phyloP scores from a whole-genome alignment of 2,888 invertebrate genomes.

The Andrena haemorrhoa region DNA sequence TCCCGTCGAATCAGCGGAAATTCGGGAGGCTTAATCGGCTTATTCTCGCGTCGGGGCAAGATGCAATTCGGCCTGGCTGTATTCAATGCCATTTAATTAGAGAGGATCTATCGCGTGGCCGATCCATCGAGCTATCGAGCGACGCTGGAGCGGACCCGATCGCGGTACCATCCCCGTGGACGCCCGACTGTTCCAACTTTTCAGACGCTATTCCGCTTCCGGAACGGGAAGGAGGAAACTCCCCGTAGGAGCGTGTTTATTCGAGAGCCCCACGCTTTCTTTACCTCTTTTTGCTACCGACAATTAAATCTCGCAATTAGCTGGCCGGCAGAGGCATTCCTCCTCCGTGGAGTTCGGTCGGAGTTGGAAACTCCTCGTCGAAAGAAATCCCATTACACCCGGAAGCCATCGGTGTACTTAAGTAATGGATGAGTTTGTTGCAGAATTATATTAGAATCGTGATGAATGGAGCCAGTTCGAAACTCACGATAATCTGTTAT shows the following conservation, averaged over 20 bases:
- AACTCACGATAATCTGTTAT: neutral
- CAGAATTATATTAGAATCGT: slow-evolving; percentile 39
- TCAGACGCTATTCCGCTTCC: neutral
- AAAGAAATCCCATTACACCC: slow-evolving; percentile 43
- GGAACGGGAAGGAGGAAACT: slow-evolving; percentile 28
- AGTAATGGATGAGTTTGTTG: slow-evolving; percentile 50
- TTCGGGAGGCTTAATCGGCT: slow-evolving; percentile 2
- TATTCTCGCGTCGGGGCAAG: neutral
- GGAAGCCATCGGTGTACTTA: slow-evolving; percentile 30
- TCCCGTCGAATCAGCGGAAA: neutral
- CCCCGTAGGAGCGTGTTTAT: slow-evolving; percentile 44
- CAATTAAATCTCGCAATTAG: slow-evolving; percentile 57
- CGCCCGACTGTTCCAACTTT: slow-evolving; percentile 9
- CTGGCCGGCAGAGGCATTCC: slow-evolving; percentile 26
- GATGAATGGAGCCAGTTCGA: slow-evolving; percentile 24
- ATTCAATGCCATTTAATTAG: slow-evolving; percentile 22
- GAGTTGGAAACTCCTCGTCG: slow-evolving; percentile 11
- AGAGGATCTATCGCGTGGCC: neutral
- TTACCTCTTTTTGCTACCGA: slow-evolving; percentile 11
- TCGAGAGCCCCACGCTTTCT: slow-evolving; percentile 28
- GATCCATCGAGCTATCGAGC: slow-evolving; percentile 9
- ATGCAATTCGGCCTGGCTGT: neutral
- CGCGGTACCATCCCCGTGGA: neutral
- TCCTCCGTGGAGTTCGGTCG: slow-evolving; percentile 17
- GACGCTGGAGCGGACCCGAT: neutral